Conservation (phyloP, 2,113 vertebrate species). For the Tiliqua scincoides region DNA sequence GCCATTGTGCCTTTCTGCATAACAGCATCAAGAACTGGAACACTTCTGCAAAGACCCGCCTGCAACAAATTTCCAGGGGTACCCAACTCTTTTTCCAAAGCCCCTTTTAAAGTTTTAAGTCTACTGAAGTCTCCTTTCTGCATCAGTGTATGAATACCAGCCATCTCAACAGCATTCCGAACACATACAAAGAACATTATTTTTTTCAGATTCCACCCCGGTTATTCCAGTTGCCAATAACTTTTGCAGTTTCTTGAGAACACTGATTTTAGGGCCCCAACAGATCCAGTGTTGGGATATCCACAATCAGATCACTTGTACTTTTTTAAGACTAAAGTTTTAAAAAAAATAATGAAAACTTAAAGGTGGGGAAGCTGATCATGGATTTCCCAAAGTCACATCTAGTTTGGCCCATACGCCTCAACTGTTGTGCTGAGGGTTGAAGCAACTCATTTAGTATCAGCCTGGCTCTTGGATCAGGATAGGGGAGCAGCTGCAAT, state of each 20-base stretch:
- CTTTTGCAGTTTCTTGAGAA: not conserved
- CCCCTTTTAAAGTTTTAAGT: not conserved
- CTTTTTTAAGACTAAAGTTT: not conserved
- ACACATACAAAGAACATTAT: not conserved
- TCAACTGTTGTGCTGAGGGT: not conserved
- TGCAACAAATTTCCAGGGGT: not conserved
- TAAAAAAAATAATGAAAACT: too few species aligned
- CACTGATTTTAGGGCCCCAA: not conserved
- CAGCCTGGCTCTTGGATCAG: not conserved
- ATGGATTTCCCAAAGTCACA: not conserved
- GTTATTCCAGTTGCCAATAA: not conserved
- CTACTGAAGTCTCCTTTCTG: not conserved
- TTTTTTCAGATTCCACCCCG: not conserved
- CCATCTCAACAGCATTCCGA: not conserved
- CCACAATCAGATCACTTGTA: not conserved
- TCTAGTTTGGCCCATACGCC: not conserved
- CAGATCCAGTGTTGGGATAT: not conserved
- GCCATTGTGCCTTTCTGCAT: not conserved
- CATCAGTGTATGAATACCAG: not conserved
- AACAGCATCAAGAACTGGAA: not conserved
- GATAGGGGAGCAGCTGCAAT: not conserved
- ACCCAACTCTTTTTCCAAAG: not conserved
- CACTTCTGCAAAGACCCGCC: not conserved
- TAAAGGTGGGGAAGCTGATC: too few species aligned
- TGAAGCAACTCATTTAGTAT: not conserved